A percentile compares a stretch with the other conserved stretches of the same genome.
phyloP scores from a whole-genome alignment of 2,888 invertebrate species.

The Megastigmus dorsalis region DNA sequence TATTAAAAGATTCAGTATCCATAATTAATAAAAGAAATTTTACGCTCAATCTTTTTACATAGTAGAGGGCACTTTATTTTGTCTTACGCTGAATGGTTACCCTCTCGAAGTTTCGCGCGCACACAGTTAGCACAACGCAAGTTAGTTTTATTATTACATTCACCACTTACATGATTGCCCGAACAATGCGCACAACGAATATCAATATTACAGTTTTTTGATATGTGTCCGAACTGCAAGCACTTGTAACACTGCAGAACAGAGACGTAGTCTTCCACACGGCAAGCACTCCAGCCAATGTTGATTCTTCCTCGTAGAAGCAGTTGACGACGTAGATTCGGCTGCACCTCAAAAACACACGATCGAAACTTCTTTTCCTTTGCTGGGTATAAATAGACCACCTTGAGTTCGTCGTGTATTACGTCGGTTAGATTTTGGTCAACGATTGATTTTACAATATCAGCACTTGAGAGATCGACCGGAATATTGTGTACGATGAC shows the following conservation, averaged over 20 bases:
- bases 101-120: too few relatives aligned
- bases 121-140: neutral
- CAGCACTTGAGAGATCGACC: neutral
- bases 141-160: neutral
- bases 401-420: neutral
- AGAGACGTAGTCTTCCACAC: too few relatives aligned
- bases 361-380: neutral
- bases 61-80: neutral
- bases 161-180: neutral
- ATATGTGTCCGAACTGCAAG: neutral
- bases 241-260: constrained; percentile 7
- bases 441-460: neutral
- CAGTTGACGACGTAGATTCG: too few relatives aligned
- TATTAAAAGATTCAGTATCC: too few relatives aligned
- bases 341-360: neutral
- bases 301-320: neutral
- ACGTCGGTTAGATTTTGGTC: neutral
- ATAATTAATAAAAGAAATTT: too few relatives aligned
- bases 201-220: neutral
- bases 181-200: neutral
- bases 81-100: neutral
- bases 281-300: neutral
- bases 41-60: neutral
- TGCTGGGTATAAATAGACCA: neutral
- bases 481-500: neutral